A percentile compares a stretch with the other conserved stretches of the same genome.
phyloP scores from a whole-genome alignment of 2,888 invertebrate species.

The Harpalus rubripes region DNA sequence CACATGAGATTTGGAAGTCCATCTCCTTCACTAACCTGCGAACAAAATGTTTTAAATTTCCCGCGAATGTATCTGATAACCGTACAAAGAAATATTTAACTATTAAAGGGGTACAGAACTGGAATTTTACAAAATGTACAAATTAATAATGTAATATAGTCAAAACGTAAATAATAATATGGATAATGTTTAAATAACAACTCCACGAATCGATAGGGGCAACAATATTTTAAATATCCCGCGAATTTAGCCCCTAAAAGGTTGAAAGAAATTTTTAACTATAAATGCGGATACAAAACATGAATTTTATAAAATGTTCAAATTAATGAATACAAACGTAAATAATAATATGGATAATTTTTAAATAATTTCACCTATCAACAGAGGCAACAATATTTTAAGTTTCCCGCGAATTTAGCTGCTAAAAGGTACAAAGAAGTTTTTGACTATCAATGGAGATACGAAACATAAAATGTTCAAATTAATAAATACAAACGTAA shows the following conservation, averaged over 20 bases:
- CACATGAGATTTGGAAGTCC: conserved; percentile 78
- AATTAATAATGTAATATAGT: background rate
- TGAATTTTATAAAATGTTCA: background rate
- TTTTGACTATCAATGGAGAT: too few species aligned
- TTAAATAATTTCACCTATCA: too few species aligned
- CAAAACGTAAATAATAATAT: background rate
- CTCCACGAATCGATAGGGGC: too few species aligned
- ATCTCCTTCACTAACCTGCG: conserved; percentile 77
- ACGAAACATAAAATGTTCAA: background rate
- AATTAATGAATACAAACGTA: background rate
- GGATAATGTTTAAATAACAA: too few species aligned
- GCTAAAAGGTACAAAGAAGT: too few species aligned
- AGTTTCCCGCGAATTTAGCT: conserved; percentile 16
- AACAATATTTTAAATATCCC: conserved; percentile 68
- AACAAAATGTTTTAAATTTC: conserved; percentile 67
- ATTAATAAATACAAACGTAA: background rate
- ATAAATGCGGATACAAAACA: too few species aligned
- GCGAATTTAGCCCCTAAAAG: background rate
- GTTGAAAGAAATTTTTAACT: too few species aligned
- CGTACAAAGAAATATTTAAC: too few species aligned
- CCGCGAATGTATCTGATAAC: background rate
- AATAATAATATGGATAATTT: too few species aligned
- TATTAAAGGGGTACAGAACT: too few species aligned
- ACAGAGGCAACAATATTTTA: too few species aligned
- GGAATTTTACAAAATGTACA: background rate